Evolutionary conservation across 2,113 vertebrate genomes (phyloP).

Genomic region (Xenus cinereus): DNA sequence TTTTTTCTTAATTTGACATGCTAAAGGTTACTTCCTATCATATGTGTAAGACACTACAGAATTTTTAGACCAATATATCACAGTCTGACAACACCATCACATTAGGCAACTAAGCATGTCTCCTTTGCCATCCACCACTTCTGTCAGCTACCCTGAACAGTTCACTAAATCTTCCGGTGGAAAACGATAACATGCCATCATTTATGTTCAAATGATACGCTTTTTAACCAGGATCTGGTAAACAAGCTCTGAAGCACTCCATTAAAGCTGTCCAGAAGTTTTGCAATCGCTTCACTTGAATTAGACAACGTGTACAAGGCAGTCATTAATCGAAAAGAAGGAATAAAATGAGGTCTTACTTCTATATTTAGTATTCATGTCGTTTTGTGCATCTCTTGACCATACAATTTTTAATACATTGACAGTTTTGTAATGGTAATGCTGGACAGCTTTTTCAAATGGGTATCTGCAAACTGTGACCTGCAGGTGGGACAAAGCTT

Average conservation of each 20-base stretch:
- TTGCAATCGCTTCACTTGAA: not conserved
- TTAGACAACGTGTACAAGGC: not conserved
- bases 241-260: conserved; percentile 14
- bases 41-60: not conserved
- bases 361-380: not conserved
- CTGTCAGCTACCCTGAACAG: not conserved
- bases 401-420: not conserved
- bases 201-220: not conserved
- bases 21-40: not conserved
- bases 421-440: not conserved
- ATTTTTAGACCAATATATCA: not conserved
- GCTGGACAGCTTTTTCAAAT: not conserved
- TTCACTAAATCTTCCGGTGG: not conserved
- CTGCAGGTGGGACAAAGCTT: not conserved
- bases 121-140: not conserved
- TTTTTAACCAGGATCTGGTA: conserved; percentile 16
- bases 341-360: not conserved
- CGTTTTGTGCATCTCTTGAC: not conserved
- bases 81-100: not conserved
- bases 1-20: conserved; percentile 26
- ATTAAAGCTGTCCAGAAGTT: conserved; percentile 21
- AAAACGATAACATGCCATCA: not conserved
- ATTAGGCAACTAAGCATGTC: not conserved
- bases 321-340: not conserved
- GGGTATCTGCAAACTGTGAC: not conserved